A percentile compares a stretch with the other conserved stretches of the same genome.
phyloP scores from a whole-genome alignment of 2,113 vertebrate species.

The Hipposideros armiger region DNA sequence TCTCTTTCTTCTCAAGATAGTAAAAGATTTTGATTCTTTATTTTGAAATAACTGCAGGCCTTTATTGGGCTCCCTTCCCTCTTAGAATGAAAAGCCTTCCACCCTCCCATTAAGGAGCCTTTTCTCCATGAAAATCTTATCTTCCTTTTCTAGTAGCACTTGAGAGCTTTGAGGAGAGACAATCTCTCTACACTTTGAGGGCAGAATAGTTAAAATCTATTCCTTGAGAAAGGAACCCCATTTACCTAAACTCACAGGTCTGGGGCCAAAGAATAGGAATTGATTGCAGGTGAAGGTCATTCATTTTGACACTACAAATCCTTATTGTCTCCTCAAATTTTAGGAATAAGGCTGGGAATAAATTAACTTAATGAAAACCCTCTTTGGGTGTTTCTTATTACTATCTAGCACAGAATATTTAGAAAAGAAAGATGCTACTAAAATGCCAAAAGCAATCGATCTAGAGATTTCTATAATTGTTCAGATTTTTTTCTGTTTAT shows the following conservation, averaged over 20 bases:
- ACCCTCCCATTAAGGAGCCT: slow-evolving; percentile 4
- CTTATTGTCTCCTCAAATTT: slow-evolving; percentile 37
- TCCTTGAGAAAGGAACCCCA: slow-evolving; percentile 64
- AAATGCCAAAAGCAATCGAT: slow-evolving; percentile 43
- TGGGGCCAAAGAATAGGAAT: slow-evolving; percentile 75
- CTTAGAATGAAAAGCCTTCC: slow-evolving; percentile 17
- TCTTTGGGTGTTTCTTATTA: slow-evolving; percentile 49
- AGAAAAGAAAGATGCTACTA: slow-evolving; percentile 52
- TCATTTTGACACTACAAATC: slow-evolving; percentile 67
- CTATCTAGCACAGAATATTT: slow-evolving; percentile 12
- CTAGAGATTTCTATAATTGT: neutral
- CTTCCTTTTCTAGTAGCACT: slow-evolving; percentile 66
- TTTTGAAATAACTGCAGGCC: neutral
- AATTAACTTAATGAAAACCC: slow-evolving; percentile 51
- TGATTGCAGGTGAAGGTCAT: slow-evolving; percentile 62
- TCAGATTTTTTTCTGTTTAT: neutral
- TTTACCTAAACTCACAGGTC: slow-evolving; percentile 69
- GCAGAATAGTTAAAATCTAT: slow-evolving; percentile 66
- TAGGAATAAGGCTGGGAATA: slow-evolving; percentile 39
- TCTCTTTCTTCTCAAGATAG: slow-evolving; percentile 60
- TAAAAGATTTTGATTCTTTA: slow-evolving; percentile 69
- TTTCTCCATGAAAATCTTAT: slow-evolving; percentile 67
- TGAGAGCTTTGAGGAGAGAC: slow-evolving; percentile 75
- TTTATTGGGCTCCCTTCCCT: neutral
- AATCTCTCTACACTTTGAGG: slow-evolving; percentile 76